Base-by-base conservation (phyloP, 1,140 invertebrate species). In the Drosophila lowei region DNA sequence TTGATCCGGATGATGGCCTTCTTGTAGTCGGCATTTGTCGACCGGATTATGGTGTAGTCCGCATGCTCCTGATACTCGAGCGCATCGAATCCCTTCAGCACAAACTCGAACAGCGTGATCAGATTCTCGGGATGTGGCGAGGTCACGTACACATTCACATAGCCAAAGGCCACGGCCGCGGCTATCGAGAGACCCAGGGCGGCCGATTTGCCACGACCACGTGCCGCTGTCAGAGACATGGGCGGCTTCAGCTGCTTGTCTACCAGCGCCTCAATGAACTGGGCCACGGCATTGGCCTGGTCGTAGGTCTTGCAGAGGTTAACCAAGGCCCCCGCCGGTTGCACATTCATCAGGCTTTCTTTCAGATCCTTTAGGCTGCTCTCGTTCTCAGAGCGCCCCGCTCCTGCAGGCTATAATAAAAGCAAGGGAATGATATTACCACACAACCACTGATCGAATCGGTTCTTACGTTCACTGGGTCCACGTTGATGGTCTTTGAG, bases 51-150 rank as follows among this genome's bases (percentile, higher is more conserved):
- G 66, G 97, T 97, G 92, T 99, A 99, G 92, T 99, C 98, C 8
- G 97, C 94, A 90, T 99, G 98, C 92, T 99, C 98, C 92, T 99
- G 96, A 93, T 99, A 99, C 64, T 97, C 95, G 47, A 99, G 92
- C 0, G 96, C 97, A 92, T 99, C 97, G 89, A 99, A 97, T 1
- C 99, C 96, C 94, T 99, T 99, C 41, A 99, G 95, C 15, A 99
- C 93, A 92, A 99, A 99, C 90, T 99, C 97, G 92, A 99, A 99
- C 1, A 99, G 92, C 0, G 98, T 99, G 66, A 97, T 98, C 88
- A 99, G 94, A 93, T 99, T 99, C 91, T 99, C 99, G 2, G 98
- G 98, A 91, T 97, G 97, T 1, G 99, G 99, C 71, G 98, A 98
- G 0, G 99, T 99, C 11, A 99, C 97, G 92, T 98, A 99, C 50